Percentiles rank a stretch among this genome's conserved stretches.
Evolutionary conservation across 2,797 vertebrate species (phyloP).

Genomic region (Tinamus major): DNA sequence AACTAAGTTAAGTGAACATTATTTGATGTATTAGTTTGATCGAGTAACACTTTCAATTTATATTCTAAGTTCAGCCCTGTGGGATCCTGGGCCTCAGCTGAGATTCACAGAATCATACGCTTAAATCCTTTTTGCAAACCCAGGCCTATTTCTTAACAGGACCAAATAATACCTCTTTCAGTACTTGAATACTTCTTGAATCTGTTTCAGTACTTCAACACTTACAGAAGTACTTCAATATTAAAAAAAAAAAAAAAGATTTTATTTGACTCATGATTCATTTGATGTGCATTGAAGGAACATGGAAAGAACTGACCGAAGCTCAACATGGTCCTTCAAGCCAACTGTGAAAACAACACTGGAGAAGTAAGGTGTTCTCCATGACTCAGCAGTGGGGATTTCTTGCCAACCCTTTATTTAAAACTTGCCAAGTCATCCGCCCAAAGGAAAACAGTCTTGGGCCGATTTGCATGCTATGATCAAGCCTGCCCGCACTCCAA

Average conservation of each 20-base stretch:
- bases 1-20: neutral
- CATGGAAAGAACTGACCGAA: neutral
- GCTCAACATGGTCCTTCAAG: neutral
- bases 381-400: neutral
- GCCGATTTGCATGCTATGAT: conserved; percentile 9
- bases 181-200: no score
- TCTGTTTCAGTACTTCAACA: no score
- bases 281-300: neutral
- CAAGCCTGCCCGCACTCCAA: conserved; percentile 35
- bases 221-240: neutral
- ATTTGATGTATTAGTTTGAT: neutral
- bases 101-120: neutral
- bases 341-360: neutral
- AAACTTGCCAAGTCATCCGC: neutral
- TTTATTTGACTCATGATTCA: neutral
- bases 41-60: neutral
- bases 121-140: neutral
- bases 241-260: neutral
- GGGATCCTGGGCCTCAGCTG: rapidly evolving
- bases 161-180: rapidly evolving
- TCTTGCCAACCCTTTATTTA: conserved; percentile 1
- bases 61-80: neutral
- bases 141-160: neutral
- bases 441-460: conserved; percentile 30
- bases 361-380: neutral